phyloP scores from a whole-genome alignment of 1,140 invertebrate genomes.

The Drosophila varians region DNA sequence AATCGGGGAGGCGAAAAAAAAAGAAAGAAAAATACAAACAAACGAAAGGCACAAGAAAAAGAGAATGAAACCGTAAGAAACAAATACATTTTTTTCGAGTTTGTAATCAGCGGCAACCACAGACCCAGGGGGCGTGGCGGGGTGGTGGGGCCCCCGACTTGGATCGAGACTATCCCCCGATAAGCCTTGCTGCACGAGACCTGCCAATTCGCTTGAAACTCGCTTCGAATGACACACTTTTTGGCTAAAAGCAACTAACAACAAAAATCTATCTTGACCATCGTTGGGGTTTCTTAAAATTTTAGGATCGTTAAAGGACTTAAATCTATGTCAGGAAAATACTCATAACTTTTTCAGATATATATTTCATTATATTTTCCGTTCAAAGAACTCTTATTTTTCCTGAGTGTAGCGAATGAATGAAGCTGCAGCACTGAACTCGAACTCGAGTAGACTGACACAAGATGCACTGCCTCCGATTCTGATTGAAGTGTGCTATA shows the following conservation, averaged over 20 bases:
- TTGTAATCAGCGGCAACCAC: slow-evolving; percentile 56
- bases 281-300: no score
- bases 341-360: neutral
- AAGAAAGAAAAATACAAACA: slow-evolving; percentile 24
- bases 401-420: slow-evolving; percentile 17
- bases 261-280: neutral
- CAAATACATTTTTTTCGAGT: slow-evolving; percentile 22
- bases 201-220: slow-evolving; percentile 70
- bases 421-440: slow-evolving; percentile 51
- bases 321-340: neutral
- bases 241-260: neutral
- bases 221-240: slow-evolving; percentile 40
- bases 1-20: neutral
- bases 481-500: slow-evolving; percentile 76
- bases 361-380: no score
- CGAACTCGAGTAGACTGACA: slow-evolving; percentile 51
- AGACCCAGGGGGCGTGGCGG: neutral
- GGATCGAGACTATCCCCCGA: slow-evolving; percentile 30
- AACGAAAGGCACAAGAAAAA: slow-evolving; percentile 14
- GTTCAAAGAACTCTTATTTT: neutral
- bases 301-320: no score
- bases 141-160: slow-evolving; percentile 9
- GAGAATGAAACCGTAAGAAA: slow-evolving; percentile 37
- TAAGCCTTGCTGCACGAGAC: slow-evolving; percentile 65
- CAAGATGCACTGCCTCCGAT: slow-evolving; percentile 48